Evolutionary conservation across 2,797 vertebrate genomes (phyloP).

Genomic region (Xenentodon cancila): DNA sequence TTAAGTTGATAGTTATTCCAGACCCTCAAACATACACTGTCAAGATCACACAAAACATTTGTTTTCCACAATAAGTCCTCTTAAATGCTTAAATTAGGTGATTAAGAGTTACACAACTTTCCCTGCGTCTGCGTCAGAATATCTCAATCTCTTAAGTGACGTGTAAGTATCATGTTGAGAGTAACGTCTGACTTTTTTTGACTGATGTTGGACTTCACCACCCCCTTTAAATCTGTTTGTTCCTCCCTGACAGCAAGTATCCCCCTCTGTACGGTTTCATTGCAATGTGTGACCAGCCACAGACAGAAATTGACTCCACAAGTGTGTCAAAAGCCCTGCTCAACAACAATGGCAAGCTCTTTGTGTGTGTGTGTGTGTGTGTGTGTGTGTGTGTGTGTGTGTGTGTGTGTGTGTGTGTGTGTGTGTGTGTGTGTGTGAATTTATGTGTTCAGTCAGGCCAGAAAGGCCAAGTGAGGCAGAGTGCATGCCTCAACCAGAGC

Average conservation of each 20-base stretch:
- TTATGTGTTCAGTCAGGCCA: conserved; percentile 60
- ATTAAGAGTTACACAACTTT: too few relatives aligned
- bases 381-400: conserved; percentile 59
- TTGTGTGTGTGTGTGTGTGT: neutral
- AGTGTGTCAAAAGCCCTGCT: conserved; percentile 39
- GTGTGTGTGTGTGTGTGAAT: conserved; percentile 45
- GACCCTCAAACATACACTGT: too few relatives aligned
- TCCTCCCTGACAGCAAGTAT: conserved; percentile 22
- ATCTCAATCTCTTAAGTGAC: neutral
- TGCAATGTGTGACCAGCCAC: conserved; percentile 37
- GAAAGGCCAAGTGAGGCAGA: conserved; percentile 63
- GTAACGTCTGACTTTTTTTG: neutral
- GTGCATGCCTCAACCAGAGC: conserved; percentile 38
- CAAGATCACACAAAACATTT: too few relatives aligned
- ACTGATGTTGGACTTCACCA: neutral
- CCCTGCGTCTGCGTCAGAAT: neutral
- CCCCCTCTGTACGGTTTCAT: conserved; percentile 14
- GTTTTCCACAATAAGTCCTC: too few relatives aligned
- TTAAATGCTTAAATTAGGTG: too few relatives aligned
- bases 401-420: conserved; percentile 31
- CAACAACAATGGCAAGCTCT: conserved; percentile 31
- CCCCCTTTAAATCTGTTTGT: conserved; percentile 10
- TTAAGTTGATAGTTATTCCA: too few relatives aligned
- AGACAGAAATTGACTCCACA: conserved; percentile 47
- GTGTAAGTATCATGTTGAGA: neutral